Conservation (phyloP, 1,140 invertebrate genomes). For the Drosophila watanabei region DNA sequence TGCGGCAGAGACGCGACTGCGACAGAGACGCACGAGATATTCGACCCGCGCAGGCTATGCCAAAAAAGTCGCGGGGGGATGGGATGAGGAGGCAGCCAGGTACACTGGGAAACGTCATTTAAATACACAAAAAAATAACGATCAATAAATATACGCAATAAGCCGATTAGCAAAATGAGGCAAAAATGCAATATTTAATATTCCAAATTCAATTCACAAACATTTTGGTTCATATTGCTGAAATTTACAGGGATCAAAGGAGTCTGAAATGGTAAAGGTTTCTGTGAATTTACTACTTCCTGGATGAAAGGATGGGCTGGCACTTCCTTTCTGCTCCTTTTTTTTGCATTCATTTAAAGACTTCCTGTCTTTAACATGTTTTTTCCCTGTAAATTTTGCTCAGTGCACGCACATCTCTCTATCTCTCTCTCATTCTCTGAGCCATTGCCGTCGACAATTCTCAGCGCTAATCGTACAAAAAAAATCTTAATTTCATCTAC, state of each 20-base stretch:
- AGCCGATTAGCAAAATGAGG: not conserved
- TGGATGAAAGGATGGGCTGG: not conserved
- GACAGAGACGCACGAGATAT: constrained; percentile 14
- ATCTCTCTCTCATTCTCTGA: not conserved
- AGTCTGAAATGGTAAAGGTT: not conserved
- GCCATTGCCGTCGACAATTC: constrained; percentile 70
- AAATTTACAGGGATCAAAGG: not conserved
- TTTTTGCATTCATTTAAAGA: not conserved
- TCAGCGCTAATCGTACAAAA: constrained; percentile 71
- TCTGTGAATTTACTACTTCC: not conserved
- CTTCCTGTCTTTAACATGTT: not conserved
- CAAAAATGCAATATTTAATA: not conserved
- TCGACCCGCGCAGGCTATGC: constrained; percentile 17
- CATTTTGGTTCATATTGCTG: not conserved
- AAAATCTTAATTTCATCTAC: constrained; percentile 80
- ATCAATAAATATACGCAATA: not conserved
- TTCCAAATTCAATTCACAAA: not conserved
- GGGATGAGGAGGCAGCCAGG: not conserved
- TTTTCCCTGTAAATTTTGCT: not conserved
- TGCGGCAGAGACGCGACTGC: constrained; percentile 14
- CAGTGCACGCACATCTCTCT: constrained; percentile 8
- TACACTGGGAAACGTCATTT: constrained; percentile 2
- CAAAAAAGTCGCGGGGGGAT: not conserved
- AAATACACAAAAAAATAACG: too few relatives aligned
- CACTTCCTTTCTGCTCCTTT: not conserved